A percentile compares a stretch with the other conserved stretches of the same genome.
phyloP scores from a whole-genome alignment of 1,140 invertebrate species.

The Drosophila setifemur region DNA sequence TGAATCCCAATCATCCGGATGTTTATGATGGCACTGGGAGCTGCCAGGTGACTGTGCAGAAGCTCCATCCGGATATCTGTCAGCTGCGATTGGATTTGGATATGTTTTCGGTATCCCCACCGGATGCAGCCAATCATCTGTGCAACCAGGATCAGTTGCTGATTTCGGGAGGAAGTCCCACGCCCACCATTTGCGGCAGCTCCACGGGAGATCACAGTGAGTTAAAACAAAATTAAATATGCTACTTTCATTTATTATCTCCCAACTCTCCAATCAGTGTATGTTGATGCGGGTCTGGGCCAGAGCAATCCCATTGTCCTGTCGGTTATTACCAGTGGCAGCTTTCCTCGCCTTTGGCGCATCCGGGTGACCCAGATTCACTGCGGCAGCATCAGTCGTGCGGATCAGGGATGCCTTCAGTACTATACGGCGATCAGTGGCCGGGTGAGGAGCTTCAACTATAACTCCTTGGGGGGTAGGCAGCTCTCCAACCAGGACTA shows the following conservation, averaged over 20 bases:
- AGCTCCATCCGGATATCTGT: constrained; percentile 89
- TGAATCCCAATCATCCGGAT: constrained; percentile 90
- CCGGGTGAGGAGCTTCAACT: constrained; percentile 92
- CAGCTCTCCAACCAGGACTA: constrained; percentile 95
- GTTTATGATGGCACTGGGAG: constrained; percentile 89
- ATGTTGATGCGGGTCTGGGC: constrained; percentile 90
- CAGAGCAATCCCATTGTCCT: constrained; percentile 89
- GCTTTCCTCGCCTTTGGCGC: constrained; percentile 90
- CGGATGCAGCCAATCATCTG: constrained; percentile 88
- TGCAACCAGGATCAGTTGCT: constrained; percentile 93
- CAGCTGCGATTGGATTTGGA: constrained; percentile 93
- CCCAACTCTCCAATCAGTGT: constrained; percentile 86
- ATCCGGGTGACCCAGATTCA: constrained; percentile 91
- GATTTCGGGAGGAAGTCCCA: constrained; percentile 90
- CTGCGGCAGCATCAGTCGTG: constrained; percentile 87
- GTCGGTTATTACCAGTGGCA: constrained; percentile 90
- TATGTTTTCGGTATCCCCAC: constrained; percentile 88
- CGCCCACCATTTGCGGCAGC: constrained; percentile 91
- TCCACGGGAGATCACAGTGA: constrained; percentile 94
- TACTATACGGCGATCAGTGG: constrained; percentile 91
- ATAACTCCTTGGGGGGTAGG: constrained; percentile 88
- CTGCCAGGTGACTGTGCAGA: constrained; percentile 91
- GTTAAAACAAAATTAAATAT: no score
- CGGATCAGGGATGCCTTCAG: constrained; percentile 93
- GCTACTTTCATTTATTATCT: no score